These are phyloP conservation scores for Nebria ingens DNA, from an alignment of 1,140 invertebrate species.

Conservation along the genomic window DNA sequence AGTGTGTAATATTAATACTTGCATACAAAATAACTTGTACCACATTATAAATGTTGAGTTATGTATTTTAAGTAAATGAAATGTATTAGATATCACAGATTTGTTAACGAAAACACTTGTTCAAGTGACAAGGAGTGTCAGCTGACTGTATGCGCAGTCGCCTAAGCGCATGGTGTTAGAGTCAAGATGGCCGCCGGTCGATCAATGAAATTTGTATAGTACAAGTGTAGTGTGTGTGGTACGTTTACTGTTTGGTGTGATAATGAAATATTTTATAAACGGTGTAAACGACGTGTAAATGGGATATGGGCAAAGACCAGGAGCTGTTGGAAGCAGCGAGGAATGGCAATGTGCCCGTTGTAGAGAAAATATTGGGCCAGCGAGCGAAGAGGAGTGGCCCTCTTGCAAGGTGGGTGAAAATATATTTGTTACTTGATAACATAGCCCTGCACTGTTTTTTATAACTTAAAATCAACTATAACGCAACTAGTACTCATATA, in stretches of 20 bases:
- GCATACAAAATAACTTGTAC: neutral
- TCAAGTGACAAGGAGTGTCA: slow-evolving; percentile 14
- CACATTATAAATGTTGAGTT: neutral
- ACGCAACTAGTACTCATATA: too few species aligned
- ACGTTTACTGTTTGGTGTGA: slow-evolving; percentile 50
- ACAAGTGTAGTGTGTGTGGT: slow-evolving; percentile 38
- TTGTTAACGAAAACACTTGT: neutral
- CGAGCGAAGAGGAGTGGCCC: slow-evolving; percentile 86
- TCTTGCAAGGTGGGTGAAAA: slow-evolving; percentile 68
- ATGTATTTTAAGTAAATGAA: neutral
- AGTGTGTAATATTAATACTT: neutral
- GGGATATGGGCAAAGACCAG: slow-evolving; percentile 88
- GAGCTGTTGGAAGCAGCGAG: slow-evolving; percentile 91
- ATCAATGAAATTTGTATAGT: slow-evolving; percentile 63
- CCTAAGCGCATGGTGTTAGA: slow-evolving; percentile 18
- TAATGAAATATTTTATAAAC: slow-evolving; percentile 42
- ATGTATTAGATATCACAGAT: neutral
- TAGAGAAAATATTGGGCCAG: slow-evolving; percentile 84
- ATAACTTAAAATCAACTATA: too few species aligned
- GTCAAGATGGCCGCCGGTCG: slow-evolving; percentile 60
- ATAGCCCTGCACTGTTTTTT: too few species aligned
- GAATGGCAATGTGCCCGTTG: slow-evolving; percentile 75
- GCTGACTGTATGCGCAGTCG: slow-evolving; percentile 15
- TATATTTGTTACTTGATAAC: slow-evolving; percentile 6
- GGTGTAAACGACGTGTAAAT: slow-evolving; percentile 43